Evolutionary conservation across 1,140 invertebrate species (phyloP).

Genomic region (Ips nitidus): DNA sequence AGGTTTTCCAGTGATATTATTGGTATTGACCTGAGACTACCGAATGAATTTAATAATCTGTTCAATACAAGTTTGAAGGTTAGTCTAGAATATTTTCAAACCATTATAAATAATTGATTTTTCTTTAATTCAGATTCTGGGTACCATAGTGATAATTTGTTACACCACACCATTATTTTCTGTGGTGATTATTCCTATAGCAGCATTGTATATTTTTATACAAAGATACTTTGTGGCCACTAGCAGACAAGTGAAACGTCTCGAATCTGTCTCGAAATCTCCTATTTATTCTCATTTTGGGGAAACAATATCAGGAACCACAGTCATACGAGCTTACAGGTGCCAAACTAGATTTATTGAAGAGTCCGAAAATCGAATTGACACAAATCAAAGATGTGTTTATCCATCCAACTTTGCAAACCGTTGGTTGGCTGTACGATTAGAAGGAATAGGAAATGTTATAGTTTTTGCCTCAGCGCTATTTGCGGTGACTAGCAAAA

Average conservation of each 20-base stretch:
- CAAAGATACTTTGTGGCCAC: constrained; percentile 93
- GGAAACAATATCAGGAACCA: constrained; percentile 2
- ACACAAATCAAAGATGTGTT: constrained; percentile 85
- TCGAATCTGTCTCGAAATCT: constrained; percentile 93
- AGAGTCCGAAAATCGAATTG: constrained; percentile 80
- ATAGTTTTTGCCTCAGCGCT: constrained; percentile 87
- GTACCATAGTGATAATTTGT: constrained; percentile 81
- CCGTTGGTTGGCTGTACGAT: constrained; percentile 85
- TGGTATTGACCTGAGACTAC: constrained; percentile 57
- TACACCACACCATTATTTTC: constrained; percentile 81
- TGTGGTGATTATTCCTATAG: constrained; percentile 77
- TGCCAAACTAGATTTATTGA: constrained; percentile 70
- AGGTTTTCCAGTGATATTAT: constrained; percentile 82
- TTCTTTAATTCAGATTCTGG: constrained; percentile 71
- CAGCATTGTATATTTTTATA: constrained; percentile 84
- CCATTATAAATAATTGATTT: neutral
- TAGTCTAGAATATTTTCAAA: neutral
- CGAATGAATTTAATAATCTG: constrained; percentile 19
- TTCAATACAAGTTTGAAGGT: constrained; percentile 14
- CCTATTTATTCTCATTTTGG: constrained; percentile 79
- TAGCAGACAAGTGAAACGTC: constrained; percentile 89
- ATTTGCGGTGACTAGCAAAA: constrained; percentile 78
- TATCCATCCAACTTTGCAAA: constrained; percentile 84
- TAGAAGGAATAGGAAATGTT: constrained; percentile 90
- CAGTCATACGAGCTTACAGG: constrained; percentile 49